Base-by-base conservation (phyloP, 1,140 invertebrate species). In the Cecropterus lyciades region DNA sequence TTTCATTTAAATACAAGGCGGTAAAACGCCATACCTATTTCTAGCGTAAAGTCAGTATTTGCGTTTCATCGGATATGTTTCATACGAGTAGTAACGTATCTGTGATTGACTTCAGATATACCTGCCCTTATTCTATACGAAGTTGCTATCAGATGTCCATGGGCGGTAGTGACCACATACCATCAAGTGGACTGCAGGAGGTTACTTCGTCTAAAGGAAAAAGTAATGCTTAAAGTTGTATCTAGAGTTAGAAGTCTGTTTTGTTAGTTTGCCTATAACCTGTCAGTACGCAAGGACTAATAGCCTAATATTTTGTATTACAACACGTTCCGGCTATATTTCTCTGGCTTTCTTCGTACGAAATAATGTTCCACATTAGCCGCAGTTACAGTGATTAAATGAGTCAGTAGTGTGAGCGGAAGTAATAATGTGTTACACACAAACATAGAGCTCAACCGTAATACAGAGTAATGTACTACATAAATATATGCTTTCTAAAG, bases 381-480 rank as follows among this genome's bases (percentile, higher is more conserved):
- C 73, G 63, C 82, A 82, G 84, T 87, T 82, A 89, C 86, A 87
- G 86, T 87, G 86, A 89, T 89, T 87, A 89, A 89, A 79, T 80
- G 84, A 79, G 73, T 83, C 24, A 73, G 77, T 75, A 78, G 80
- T 84, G 77, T 73, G 70, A 75, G 72, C 67, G 73, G 76, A 80
- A 81, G 77, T 80, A 79, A 82, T 87, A 78, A 77, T 73, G 69
- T 73, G 68, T 75, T 65, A 52, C 16, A 27, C 17, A 49, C 20
- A 49, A 27, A 20, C 20, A 20, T 14, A 43, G 14, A 14, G 40
- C 40, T 43, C 40, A 0, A 43, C 40, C 40, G 40, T 43, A 43
- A 43, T 14, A 43, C 10, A 14, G 5, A 43, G 40, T 43, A 14
- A 43, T 13, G 10, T 43, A 14, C 1, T 14, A 43, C 40, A 43